Evolutionary conservation across 1,140 invertebrate genomes (phyloP).

Genomic region (Heliothis virescens): DNA sequence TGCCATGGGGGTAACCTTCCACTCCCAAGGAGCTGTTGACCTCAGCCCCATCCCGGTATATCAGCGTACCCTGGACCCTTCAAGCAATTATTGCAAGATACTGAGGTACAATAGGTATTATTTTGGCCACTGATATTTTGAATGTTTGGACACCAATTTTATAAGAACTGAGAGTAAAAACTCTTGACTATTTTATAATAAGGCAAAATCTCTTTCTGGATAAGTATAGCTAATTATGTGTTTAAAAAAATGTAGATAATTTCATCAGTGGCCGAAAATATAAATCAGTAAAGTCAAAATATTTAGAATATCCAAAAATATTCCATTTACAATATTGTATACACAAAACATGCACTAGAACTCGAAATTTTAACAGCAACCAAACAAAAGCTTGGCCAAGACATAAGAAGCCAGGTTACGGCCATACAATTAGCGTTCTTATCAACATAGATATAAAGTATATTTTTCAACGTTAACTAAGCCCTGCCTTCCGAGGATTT

Average conservation of each 20-base stretch:
- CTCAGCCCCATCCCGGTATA: slow-evolving; percentile 88
- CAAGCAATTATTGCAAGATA: slow-evolving; percentile 52
- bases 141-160: neutral
- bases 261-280: slow-evolving; percentile 26
- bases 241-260: neutral
- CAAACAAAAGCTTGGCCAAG: slow-evolving; percentile 82
- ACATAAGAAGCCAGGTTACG: slow-evolving; percentile 80
- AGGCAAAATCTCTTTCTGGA: too few relatives aligned
- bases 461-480: slow-evolving; percentile 69
- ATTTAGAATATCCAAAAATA: slow-evolving; percentile 16
- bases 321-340: neutral
- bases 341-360: slow-evolving; percentile 73
- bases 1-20: slow-evolving; percentile 90
- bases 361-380: slow-evolving; percentile 70
- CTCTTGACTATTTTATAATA: too few relatives aligned
- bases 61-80: slow-evolving; percentile 89
- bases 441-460: slow-evolving; percentile 53
- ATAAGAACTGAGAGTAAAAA: too few relatives aligned
- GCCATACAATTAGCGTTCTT: slow-evolving; percentile 71
- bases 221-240: neutral
- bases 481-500: slow-evolving; percentile 84
- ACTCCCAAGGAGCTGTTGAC: slow-evolving; percentile 75
- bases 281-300: slow-evolving; percentile 1
- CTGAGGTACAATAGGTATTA: slow-evolving; percentile 8
- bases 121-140: slow-evolving; percentile 19